Percentiles rank a stretch among this genome's conserved stretches.
Evolutionary conservation across 2,797 vertebrate species (phyloP).

Genomic region (Cyclopterus lumpus): DNA sequence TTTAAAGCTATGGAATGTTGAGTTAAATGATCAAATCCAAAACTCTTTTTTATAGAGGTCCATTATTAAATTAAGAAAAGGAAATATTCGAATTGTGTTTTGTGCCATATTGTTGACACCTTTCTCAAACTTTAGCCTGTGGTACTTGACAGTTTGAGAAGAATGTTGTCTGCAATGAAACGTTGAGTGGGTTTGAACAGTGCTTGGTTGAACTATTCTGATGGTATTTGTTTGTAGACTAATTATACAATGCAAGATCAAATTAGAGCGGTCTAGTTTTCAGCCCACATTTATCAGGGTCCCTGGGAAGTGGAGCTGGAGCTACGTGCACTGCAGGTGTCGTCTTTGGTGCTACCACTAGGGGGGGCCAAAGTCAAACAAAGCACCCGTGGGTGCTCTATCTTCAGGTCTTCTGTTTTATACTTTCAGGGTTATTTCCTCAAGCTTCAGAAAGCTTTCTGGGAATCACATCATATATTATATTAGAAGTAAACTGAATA

Average conservation of each 20-base stretch:
- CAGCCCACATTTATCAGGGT: neutral
- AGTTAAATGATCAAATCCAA: conserved; percentile 10
- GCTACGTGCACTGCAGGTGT: neutral
- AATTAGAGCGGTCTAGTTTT: neutral
- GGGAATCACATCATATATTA: too few relatives aligned
- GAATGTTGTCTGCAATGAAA: too few relatives aligned
- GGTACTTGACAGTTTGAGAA: too few relatives aligned
- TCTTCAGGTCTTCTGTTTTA: too few relatives aligned
- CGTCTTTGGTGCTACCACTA: accelerated
- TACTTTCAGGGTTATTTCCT: too few relatives aligned
- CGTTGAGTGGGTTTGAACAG: too few relatives aligned
- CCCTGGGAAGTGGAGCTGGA: neutral
- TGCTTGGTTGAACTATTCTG: neutral
- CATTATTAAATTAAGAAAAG: conserved; percentile 11
- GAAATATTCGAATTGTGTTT: neutral
- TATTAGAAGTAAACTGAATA: neutral
- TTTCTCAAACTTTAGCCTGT: neutral
- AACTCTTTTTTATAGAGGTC: conserved; percentile 7
- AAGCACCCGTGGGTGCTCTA: neutral
- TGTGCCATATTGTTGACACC: neutral
- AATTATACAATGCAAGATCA: neutral
- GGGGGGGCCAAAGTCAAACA: neutral
- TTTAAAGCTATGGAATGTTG: neutral
- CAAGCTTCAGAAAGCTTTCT: too few relatives aligned
- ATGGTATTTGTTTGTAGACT: neutral